Evolutionary conservation across 1,140 invertebrate species (phyloP).

Genomic region (Andricus grossulariae): DNA sequence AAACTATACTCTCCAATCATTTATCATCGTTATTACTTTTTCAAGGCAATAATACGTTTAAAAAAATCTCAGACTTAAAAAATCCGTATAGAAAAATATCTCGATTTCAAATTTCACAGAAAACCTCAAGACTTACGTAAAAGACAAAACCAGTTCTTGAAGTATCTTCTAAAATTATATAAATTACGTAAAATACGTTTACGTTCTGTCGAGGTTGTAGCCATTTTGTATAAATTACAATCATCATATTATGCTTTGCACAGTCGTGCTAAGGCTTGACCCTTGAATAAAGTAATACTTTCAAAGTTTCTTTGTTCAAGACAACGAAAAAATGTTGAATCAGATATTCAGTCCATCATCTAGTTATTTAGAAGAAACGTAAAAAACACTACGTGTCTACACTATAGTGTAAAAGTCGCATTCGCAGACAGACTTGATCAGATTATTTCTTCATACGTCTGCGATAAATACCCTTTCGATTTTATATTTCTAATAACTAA

Average conservation of each 20-base stretch:
- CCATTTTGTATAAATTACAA: no score
- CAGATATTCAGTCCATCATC: conserved; percentile 10
- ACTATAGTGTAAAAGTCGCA: conserved; percentile 17
- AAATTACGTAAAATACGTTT: not conserved
- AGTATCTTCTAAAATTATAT: conserved; percentile 30
- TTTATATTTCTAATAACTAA: not conserved
- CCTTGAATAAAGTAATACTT: not conserved
- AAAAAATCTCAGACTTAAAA: conserved; percentile 2
- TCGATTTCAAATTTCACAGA: conserved; percentile 2
- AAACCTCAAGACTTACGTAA: not conserved
- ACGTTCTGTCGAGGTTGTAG: no score
- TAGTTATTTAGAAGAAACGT: conserved; percentile 1
- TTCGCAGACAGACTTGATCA: not conserved
- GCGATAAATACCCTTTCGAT: not conserved
- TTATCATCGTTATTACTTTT: not conserved
- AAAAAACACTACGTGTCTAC: conserved; percentile 2
- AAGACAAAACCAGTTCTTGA: conserved; percentile 18
- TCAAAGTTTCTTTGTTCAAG: not conserved
- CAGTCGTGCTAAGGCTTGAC: no score
- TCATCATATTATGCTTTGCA: no score
- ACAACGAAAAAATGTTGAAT: not conserved
- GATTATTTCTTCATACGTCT: not conserved
- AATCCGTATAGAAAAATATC: conserved; percentile 8
- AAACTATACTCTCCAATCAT: no score
- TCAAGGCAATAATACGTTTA: conserved; percentile 33